Conservation (phyloP, 2,888 invertebrate genomes). For the Agrochola circellaris region DNA sequence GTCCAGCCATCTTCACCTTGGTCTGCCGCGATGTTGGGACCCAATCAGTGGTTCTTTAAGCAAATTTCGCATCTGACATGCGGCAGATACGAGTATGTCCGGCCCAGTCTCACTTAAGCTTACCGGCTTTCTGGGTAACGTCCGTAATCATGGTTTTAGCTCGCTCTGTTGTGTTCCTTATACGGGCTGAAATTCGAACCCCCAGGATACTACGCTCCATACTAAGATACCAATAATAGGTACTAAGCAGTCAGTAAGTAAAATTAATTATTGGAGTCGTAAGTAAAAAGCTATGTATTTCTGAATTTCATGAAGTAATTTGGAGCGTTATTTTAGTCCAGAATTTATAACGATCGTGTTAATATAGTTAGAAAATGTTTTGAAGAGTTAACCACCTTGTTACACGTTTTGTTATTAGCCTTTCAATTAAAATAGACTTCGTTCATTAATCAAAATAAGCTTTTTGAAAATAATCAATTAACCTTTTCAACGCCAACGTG, state of each 20-base stretch:
- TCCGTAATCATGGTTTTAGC: no score
- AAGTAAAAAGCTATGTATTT: neutral
- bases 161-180: neutral
- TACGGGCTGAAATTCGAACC: neutral
- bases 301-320: neutral
- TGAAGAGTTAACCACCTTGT: slow-evolving; percentile 22
- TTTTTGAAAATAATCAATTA: slow-evolving; percentile 19
- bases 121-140: no score
- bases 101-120: no score
- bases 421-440: slow-evolving; percentile 10
- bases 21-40: no score
- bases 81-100: no score
- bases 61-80: no score
- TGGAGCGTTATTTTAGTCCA: neutral
- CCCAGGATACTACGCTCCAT: no score
- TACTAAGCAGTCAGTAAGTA: neutral
- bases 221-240: neutral
- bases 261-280: neutral
- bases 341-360: slow-evolving; percentile 16
- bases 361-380: slow-evolving; percentile 15
- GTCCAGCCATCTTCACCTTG: neutral
- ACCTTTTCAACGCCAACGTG: slow-evolving; percentile 1
- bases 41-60: no score
- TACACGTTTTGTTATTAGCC: slow-evolving; percentile 14
- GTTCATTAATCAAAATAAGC: slow-evolving; percentile 33